A percentile compares a stretch with the other conserved stretches of the same genome.
phyloP scores from a whole-genome alignment of 2,888 invertebrate species.

The Melieria picta region DNA sequence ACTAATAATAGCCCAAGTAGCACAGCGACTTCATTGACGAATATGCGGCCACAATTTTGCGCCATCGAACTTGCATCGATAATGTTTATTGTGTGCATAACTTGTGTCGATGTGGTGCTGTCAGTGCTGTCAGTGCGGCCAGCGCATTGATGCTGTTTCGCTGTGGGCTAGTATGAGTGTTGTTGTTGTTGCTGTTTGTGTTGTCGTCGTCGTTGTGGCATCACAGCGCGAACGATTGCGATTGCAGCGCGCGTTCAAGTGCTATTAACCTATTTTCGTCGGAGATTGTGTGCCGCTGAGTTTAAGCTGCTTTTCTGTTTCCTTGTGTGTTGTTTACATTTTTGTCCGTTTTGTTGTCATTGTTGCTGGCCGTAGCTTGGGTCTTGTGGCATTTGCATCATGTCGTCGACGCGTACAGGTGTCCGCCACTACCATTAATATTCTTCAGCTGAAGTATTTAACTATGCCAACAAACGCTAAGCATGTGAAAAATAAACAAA shows the following conservation, averaged over 20 bases:
- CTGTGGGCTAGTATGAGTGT: not conserved
- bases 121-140: too few relatives aligned
- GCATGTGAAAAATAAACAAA: not conserved
- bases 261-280: constrained; percentile 1
- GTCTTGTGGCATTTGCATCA: not conserved
- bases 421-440: not conserved
- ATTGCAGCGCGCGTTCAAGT: not conserved
- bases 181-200: constrained; percentile 3
- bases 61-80: too few relatives aligned
- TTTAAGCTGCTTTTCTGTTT: not conserved
- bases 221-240: constrained; percentile 33
- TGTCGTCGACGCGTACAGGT: not conserved
- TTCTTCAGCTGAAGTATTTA: constrained; percentile 6
- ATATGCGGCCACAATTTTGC: too few relatives aligned
- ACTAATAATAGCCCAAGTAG: too few relatives aligned
- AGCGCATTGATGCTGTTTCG: too few relatives aligned
- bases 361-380: not conserved
- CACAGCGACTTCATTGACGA: too few relatives aligned
- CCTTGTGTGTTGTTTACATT: not conserved
- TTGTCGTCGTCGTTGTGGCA: constrained; percentile 11
- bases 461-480: constrained; percentile 3
- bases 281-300: not conserved
- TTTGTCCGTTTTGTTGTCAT: not conserved
- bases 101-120: too few relatives aligned
- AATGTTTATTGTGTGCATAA: too few relatives aligned